phyloP scores from a whole-genome alignment of 1,140 invertebrate genomes.

The Drosophila gunungcola region DNA sequence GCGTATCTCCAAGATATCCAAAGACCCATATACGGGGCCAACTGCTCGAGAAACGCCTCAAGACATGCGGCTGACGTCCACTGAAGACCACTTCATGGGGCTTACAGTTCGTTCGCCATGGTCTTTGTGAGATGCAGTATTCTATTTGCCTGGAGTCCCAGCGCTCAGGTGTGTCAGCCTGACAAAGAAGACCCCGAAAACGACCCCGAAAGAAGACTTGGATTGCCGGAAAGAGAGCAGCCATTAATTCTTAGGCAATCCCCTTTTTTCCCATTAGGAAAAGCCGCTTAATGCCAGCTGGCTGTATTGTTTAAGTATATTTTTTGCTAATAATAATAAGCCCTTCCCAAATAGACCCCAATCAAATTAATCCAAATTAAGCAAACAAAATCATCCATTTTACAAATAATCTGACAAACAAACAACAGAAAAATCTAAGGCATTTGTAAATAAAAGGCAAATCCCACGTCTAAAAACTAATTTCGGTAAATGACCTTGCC shows the following conservation, averaged over 20 bases:
- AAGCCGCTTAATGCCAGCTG: conserved; percentile 38
- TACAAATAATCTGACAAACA: not conserved
- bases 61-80: conserved; percentile 41
- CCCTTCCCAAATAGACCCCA: not conserved
- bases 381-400: not conserved
- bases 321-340: conserved; percentile 26
- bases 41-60: conserved; percentile 31
- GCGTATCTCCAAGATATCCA: conserved; percentile 16
- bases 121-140: conserved; percentile 24
- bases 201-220: conserved; percentile 15
- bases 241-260: conserved; percentile 17
- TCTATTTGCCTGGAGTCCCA: conserved; percentile 42
- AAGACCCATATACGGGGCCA: conserved; percentile 31
- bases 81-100: conserved; percentile 37
- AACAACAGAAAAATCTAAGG: not conserved
- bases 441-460: not conserved
- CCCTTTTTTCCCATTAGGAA: conserved; percentile 22
- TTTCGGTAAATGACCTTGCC: not conserved
- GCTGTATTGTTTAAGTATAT: conserved; percentile 16
- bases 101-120: conserved; percentile 5
- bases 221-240: conserved; percentile 17
- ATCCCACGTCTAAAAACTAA: not conserved
- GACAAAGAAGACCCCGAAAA: conserved; percentile 46
- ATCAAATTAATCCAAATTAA: conserved; percentile 19
- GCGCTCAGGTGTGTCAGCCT: conserved; percentile 61